Base-by-base conservation (phyloP, 1,140 invertebrate species). In the Hestina assimilis region DNA sequence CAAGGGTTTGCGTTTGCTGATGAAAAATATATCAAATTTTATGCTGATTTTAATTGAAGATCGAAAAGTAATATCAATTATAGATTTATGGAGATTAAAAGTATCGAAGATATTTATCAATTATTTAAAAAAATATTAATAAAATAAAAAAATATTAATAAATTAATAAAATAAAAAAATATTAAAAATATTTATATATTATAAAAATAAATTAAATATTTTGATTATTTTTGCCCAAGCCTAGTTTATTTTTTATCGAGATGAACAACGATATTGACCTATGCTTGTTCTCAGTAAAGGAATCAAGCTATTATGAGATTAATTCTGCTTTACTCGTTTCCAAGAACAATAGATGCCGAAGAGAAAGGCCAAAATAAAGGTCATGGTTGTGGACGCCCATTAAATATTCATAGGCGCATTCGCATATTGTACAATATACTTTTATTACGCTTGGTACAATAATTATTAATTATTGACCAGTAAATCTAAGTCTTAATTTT, bases 401-500 rank as follows among this genome's bases (percentile, higher is more conserved):
- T 81, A 79, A 72, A 79, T 76, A 84, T 83, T 82, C 72, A 81
- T 79, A 67, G 66, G 53, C 59, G 68, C 70, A 79, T 74, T 79
- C 77, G 69, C 73, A 66, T 72, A 70, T 67, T 66, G 63, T 52
- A 45, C 58, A 56, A 51, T 52, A 71, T 8, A 38, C 58, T 67
- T 74, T 70, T 68, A 71, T 63, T 59, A 53, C 57, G 54, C 33
- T 59, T 54, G 61, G 50, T 56, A 56, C 66, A 72, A 66, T 59
- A 33, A 21, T 48, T 8, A 26, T 9, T 26, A 26, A 8, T 26
- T 26, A 26, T 26, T 4, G 5, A 26, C 24, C 2, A 1, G 5
- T 26, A 26, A 0, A 8, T 5, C 6, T 8, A 5, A 26, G 5
- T 26, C 6, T 26, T 26, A 26, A n/a, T n/a, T n/a, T n/a, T n/a